Percentiles rank a stretch among this genome's conserved stretches.
These are phyloP conservation scores for Archivesica marissinica DNA, from an alignment of 1,140 invertebrate species.

Conservation along the genomic window DNA sequence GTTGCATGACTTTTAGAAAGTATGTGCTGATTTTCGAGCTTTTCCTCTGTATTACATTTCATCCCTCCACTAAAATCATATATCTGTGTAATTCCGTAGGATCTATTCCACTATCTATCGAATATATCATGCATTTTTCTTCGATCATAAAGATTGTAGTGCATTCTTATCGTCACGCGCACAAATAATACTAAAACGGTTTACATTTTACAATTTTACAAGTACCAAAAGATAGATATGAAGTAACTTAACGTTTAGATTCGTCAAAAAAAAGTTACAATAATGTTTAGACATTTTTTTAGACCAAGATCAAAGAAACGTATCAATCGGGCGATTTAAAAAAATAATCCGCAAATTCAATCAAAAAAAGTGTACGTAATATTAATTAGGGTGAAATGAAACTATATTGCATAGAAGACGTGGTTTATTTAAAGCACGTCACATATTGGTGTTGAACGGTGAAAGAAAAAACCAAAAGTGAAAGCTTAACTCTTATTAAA, in stretches of 20 bases:
- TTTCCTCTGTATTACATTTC: background rate
- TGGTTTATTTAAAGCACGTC: background rate
- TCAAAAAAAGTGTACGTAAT: background rate
- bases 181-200: background rate
- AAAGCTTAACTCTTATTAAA: conserved; percentile 14
- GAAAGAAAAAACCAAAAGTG: background rate
- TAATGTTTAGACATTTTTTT: background rate
- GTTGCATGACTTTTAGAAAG: background rate
- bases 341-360: background rate
- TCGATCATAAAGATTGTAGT: conserved; percentile 10
- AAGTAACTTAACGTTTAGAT: background rate
- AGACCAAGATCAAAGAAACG: background rate
- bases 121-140: conserved; percentile 3
- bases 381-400: background rate
- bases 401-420: conserved; percentile 6
- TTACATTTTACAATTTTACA: background rate
- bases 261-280: background rate
- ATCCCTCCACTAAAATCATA: background rate
- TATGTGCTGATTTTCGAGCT: background rate
- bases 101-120: background rate
- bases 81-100: background rate
- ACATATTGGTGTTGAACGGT: background rate
- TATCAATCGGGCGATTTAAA: background rate
- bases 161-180: background rate
- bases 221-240: background rate